These are phyloP conservation scores for Microchirus variegatus DNA, from an alignment of 2,797 vertebrate genomes.

Conservation along the genomic window DNA sequence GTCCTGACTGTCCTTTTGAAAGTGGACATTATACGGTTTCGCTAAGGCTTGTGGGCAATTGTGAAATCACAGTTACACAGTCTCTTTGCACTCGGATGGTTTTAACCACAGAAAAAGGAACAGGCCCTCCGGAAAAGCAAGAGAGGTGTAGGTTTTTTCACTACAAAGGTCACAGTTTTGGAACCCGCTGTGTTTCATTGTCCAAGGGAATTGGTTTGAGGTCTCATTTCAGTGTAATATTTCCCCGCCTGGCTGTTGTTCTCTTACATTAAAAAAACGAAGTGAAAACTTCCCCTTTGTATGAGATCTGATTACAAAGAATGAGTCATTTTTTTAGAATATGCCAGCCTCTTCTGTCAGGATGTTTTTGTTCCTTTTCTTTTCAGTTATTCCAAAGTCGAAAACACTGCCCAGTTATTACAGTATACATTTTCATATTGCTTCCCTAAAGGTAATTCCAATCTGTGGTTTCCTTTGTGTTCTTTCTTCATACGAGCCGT, in stretches of 20 bases:
- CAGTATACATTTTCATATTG: slow-evolving; percentile 70
- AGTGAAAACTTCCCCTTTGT: slow-evolving; percentile 73
- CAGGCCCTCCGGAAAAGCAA: slow-evolving; percentile 26
- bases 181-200: slow-evolving; percentile 64
- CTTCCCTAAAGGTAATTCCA: slow-evolving; percentile 67
- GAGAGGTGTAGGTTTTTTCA: slow-evolving; percentile 51
- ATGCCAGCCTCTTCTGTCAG: slow-evolving; percentile 61
- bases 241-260: slow-evolving; percentile 51
- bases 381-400: slow-evolving; percentile 55
- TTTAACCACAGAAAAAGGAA: slow-evolving; percentile 60
- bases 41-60: slow-evolving; percentile 58
- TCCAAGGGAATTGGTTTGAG: slow-evolving; percentile 63
- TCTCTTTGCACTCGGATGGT: slow-evolving; percentile 52
- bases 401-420: slow-evolving; percentile 68
- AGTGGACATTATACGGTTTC: slow-evolving; percentile 62
- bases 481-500: slow-evolving; percentile 54
- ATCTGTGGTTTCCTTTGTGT: slow-evolving; percentile 63
- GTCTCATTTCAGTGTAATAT: slow-evolving; percentile 68
- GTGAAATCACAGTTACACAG: slow-evolving; percentile 59
- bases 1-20: slow-evolving; percentile 33
- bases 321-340: slow-evolving; percentile 68
- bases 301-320: slow-evolving; percentile 68
- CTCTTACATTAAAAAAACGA: slow-evolving; percentile 65
- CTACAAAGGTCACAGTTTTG: slow-evolving; percentile 67
- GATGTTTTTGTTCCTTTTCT: slow-evolving; percentile 70